Conservation (phyloP, 1,140 invertebrate genomes). For the Caenorhabditis remanei region DNA sequence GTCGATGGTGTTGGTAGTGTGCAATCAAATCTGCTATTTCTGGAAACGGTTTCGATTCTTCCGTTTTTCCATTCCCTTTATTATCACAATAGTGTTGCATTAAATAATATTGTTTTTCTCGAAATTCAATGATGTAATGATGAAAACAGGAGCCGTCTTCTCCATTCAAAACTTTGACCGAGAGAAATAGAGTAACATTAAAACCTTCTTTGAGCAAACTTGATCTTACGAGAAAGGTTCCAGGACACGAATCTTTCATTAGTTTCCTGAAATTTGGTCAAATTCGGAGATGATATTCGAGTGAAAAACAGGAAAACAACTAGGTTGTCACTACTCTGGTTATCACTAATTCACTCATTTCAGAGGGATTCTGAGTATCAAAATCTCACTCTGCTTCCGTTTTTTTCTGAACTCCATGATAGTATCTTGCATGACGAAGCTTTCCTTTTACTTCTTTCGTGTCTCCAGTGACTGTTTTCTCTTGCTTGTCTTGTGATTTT, state of each 20-base stretch:
- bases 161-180: background rate
- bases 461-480: too few species aligned
- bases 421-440: background rate
- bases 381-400: conserved; percentile 2
- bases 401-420: conserved; percentile 39
- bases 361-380: conserved; percentile 65
- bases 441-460: background rate
- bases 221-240: conserved; percentile 14
- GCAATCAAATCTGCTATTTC: background rate
- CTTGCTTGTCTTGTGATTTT: conserved; percentile 16
- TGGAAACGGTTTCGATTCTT: background rate
- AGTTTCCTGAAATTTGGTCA: background rate
- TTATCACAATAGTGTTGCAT: background rate
- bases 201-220: background rate
- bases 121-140: background rate
- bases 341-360: conserved; percentile 89
- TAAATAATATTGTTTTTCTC: background rate
- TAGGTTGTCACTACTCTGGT: conserved; percentile 92
- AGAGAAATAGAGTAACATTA: background rate
- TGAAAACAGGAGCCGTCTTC: background rate
- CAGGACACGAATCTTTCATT: background rate
- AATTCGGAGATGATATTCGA: background rate
- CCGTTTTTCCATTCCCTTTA: background rate
- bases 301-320: conserved; percentile 83
- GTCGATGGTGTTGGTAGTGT: conserved; percentile 23